Base-by-base conservation (phyloP, 1,140 invertebrate species). In the Megathymus violae region DNA sequence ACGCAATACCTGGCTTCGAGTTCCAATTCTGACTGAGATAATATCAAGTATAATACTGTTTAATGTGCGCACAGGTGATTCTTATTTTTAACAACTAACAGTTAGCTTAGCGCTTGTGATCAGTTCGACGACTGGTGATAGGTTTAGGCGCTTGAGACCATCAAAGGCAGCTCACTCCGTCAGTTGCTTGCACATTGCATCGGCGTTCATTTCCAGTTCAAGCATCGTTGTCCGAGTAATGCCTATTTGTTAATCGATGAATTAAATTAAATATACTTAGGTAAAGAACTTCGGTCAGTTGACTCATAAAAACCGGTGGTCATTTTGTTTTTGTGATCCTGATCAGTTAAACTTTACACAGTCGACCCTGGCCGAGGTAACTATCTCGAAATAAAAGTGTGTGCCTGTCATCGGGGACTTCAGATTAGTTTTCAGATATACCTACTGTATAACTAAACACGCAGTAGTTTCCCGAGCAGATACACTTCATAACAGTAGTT, bases 121-220 rank as follows among this genome's bases (percentile, higher is more conserved):
- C 1, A 3, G 34, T 27, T 22, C 25, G n/a, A 9, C 14, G 3
- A 15, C 15, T 13, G 0, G n/a, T 17, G 36, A 41, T 11, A 11
- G 36, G 36, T 22, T 34, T 25, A 41, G 25, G 40, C 36, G 50
- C 36, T 14, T 19, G 17, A 54, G 36, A 27, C 50, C 15, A 41
- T 54, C 50, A 41, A 54, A 54, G 50, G 50, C 34, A 54, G 17
- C 17, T 54, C 50, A 54, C 22, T 46, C 43, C 43, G 50, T 54
- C 50, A 41, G 40, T 51, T 34, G 40, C 50, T 41, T 52, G 11
- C 16, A 25, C 38, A 52, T 52, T n/a, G 36, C 48, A 52, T 52
- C 48, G 9, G 34, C 40, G 41, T 41, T 34, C 36, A 38, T 25
- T 41, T 31, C 16, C 5, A 41, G 17, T 41, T 52, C 25, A 25